These are phyloP conservation scores for Miniopterus natalensis DNA, from an alignment of 2,113 vertebrate species.

Conservation along the genomic window DNA sequence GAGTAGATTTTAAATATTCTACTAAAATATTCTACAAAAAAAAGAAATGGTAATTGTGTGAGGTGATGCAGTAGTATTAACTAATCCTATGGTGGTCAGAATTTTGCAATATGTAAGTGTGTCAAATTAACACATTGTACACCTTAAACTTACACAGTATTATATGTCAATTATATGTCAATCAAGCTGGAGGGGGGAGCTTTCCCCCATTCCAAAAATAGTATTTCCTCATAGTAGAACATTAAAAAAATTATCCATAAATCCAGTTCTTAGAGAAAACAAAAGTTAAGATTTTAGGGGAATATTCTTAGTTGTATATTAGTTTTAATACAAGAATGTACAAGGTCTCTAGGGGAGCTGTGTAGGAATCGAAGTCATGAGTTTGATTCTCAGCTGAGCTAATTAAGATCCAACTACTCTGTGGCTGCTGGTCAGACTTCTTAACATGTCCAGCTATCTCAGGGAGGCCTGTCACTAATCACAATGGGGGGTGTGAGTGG, in stretches of 20 bases:
- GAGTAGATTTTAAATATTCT: neutral
- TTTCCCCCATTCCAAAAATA: neutral
- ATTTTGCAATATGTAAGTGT: neutral
- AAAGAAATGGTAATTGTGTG: neutral
- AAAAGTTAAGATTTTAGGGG: neutral
- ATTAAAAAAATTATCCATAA: neutral
- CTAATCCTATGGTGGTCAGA: neutral
- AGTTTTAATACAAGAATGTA: neutral
- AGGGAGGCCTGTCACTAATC: neutral
- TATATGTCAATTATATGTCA: neutral
- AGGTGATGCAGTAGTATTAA: neutral
- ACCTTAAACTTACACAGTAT: neutral
- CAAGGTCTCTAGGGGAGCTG: neutral
- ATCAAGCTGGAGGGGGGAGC: neutral
- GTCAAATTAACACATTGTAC: neutral
- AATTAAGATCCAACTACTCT: slow-evolving; percentile 17
- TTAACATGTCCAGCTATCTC: neutral
- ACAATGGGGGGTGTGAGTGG: neutral
- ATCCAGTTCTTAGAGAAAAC: neutral
- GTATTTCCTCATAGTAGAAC: neutral
- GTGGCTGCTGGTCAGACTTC: neutral
- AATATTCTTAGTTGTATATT: neutral
- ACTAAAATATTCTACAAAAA: neutral
- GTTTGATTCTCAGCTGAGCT: slow-evolving; percentile 61
- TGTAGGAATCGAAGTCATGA: slow-evolving; percentile 18